Evolutionary conservation across 2,888 invertebrate genomes (phyloP).

Genomic region (Clistopyga incitator): DNA sequence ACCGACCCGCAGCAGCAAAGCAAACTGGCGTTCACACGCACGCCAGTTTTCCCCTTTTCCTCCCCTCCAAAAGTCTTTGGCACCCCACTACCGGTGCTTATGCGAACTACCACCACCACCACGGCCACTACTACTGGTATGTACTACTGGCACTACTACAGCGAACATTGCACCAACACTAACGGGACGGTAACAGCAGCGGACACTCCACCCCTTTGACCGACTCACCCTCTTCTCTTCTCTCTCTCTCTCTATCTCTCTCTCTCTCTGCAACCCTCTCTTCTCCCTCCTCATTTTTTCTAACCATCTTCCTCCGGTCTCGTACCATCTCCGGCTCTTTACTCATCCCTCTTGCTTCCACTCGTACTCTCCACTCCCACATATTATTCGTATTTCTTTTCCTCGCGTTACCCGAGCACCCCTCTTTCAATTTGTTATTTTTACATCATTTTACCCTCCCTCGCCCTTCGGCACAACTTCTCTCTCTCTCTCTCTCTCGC

Average conservation of each 20-base stretch:
- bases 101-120: slow-evolving; percentile 15
- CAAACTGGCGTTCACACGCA: slow-evolving; percentile 34
- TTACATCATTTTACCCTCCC: slow-evolving; percentile 79
- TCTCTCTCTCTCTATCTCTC: slow-evolving; percentile 37
- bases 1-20: not conserved
- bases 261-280: slow-evolving; percentile 18
- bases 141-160: not conserved
- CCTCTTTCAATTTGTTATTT: slow-evolving; percentile 82
- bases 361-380: slow-evolving; percentile 51
- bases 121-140: no score
- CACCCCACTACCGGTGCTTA: slow-evolving; percentile 3
- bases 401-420: slow-evolving; percentile 71
- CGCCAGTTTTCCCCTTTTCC: slow-evolving; percentile 38
- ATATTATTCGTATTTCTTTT: slow-evolving; percentile 52
- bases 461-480: slow-evolving; percentile 37
- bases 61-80: slow-evolving; percentile 33
- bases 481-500: slow-evolving; percentile 40
- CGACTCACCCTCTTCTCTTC: slow-evolving; percentile 43
- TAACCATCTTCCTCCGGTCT: slow-evolving; percentile 20
- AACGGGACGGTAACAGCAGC: slow-evolving; percentile 43
- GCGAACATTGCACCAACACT: slow-evolving; percentile 20
- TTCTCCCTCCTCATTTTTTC: not conserved
- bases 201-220: slow-evolving; percentile 62
- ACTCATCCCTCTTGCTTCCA: slow-evolving; percentile 52
- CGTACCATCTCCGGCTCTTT: slow-evolving; percentile 46